phyloP scores from a whole-genome alignment of 2,113 vertebrate genomes.

The Corythornis cristatus region DNA sequence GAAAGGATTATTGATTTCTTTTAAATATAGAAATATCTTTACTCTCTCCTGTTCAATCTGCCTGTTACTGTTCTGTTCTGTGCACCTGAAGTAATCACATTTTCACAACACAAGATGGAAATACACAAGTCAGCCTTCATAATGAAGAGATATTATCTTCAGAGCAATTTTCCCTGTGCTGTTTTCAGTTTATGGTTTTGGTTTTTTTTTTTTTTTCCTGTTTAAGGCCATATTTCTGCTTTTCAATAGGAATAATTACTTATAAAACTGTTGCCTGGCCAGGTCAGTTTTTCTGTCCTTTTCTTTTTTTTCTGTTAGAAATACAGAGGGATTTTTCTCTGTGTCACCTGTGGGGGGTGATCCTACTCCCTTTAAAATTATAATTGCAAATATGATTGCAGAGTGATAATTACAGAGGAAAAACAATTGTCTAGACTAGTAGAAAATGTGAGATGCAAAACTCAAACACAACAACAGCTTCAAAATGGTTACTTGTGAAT shows the following conservation, averaged over 20 bases:
- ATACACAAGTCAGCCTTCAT: background rate
- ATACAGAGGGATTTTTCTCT: background rate
- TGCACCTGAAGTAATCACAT: background rate
- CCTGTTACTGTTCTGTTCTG: background rate
- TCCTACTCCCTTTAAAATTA: background rate
- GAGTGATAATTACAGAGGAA: background rate
- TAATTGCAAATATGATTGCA: background rate
- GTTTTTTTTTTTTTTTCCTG: too few relatives aligned
- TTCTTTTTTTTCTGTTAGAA: background rate
- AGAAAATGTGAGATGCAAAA: background rate
- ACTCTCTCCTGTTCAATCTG: background rate
- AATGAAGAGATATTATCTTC: background rate
- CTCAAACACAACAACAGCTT: background rate
- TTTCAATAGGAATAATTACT: background rate
- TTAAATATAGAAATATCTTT: background rate
- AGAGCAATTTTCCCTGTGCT: background rate
- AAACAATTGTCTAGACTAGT: background rate
- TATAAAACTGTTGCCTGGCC: background rate
- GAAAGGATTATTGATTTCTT: background rate
- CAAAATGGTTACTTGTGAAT: background rate
- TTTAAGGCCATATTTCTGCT: background rate
- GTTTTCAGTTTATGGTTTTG: background rate
- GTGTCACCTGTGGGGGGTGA: rapidly evolving
- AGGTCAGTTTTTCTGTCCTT: background rate
- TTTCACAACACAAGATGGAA: background rate